Conservation (phyloP, 2,113 vertebrate genomes). For the Corydoras sp. region DNA sequence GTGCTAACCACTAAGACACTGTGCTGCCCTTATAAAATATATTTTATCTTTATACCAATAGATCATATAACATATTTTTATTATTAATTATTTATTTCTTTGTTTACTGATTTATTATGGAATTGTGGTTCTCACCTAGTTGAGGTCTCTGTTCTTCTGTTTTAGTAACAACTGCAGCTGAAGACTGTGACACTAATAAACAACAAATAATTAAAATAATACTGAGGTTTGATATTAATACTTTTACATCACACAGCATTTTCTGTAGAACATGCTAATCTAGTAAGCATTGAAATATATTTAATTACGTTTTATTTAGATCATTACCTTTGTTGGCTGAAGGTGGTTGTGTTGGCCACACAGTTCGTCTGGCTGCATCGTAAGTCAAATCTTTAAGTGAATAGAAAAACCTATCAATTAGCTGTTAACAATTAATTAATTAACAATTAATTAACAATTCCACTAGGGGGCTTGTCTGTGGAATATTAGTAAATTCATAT, state of each 20-base stretch:
- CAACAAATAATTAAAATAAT: background rate
- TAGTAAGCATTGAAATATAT: too few relatives aligned
- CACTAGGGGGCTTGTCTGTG: slow-evolving; percentile 19
- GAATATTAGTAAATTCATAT: background rate
- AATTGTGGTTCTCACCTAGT: slow-evolving; percentile 63
- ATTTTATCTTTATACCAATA: too few relatives aligned
- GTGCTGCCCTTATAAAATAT: too few relatives aligned
- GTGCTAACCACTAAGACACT: too few relatives aligned
- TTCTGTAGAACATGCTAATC: too few relatives aligned
- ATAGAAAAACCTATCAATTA: background rate
- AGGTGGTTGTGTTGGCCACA: slow-evolving; percentile 71
- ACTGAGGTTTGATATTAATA: background rate
- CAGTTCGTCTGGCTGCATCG: slow-evolving; percentile 75
- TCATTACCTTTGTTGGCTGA: slow-evolving; percentile 70
- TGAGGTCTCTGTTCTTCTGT: slow-evolving; percentile 82
- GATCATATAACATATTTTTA: background rate
- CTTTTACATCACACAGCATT: too few relatives aligned
- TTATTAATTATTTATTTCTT: background rate
- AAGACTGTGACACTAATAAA: slow-evolving; percentile 68
- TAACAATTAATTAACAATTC: background rate
- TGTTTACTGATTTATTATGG: background rate
- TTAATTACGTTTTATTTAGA: too few relatives aligned
- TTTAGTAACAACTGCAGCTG: slow-evolving; percentile 77
- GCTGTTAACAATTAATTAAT: too few relatives aligned
- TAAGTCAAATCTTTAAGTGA: slow-evolving; percentile 72